Evolutionary conservation across 2,888 invertebrate species (phyloP), one percentile per base, ranked within the genome.

Genomic region (Metacarcinus magister): DNA sequence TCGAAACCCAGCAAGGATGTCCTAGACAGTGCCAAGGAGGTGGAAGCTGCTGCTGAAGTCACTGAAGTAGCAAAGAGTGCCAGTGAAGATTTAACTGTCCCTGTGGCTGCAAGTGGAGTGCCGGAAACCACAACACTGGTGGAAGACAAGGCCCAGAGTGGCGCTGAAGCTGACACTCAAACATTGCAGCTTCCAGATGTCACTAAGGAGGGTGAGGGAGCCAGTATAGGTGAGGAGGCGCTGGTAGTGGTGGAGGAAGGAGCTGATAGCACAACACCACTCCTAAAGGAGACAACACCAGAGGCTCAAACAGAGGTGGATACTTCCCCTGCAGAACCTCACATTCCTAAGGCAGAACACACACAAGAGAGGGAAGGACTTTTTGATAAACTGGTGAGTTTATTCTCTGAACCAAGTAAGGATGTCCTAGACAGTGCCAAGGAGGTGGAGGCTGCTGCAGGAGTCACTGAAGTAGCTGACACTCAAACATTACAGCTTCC

Each of bases 151-250:
- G 60, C 44, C 54, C 54, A 92, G 60, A 28, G 90, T 39, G 43
- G 67, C 67, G 23, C 67, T n/a, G n/a, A 91, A 48, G 67, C 46
- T 32, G 60, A 39, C 23, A 91, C 48, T 28, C 28, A 60, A 91
- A 44, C 60, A 23, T 32, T 54, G n/a, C 46, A 93, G 91, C 87
- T 46, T 48, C 43, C 94, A n/a, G 67, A 67, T n/a, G n/a, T 67
- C 67, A 1, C 67, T 60, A 89, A 95, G 43, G 28, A 95, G n/a
- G n/a, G 60, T 4, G 93, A 96, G 90, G 95, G 94, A 39, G n/a
- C 95, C n/a, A 13, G 82, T 10, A 60, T 94, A 5, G 91, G 94
- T 39, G 94, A 95, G 7, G 92, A 60, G 46, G 13, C n/a, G 60
- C 28, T 60, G 28, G 46, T 67, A 28, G 92, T 75, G 46, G 54